Conservation (phyloP, 1,140 invertebrate genomes). For the Panulirus ornatus region DNA sequence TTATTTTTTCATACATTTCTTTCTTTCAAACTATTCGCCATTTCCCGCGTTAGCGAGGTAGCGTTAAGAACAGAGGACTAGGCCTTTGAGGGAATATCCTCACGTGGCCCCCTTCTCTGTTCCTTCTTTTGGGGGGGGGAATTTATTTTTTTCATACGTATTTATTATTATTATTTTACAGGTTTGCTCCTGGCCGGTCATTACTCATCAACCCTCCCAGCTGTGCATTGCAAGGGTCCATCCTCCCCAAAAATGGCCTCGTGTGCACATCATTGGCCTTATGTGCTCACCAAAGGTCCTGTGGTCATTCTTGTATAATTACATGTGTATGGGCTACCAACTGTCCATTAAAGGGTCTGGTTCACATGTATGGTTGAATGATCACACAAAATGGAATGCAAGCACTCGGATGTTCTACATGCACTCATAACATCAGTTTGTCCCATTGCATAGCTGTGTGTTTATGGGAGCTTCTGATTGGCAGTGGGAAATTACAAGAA, state of each 20-base stretch:
- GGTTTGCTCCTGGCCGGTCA: slow-evolving; percentile 17
- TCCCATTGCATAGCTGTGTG: background rate
- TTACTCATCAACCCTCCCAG: background rate
- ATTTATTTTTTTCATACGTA: too few relatives aligned
- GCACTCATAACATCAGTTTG: background rate
- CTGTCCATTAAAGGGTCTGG: background rate
- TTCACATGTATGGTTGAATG: background rate
- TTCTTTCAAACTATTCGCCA: too few relatives aligned
- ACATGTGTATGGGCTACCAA: background rate
- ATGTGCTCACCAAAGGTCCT: background rate
- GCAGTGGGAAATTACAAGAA: background rate
- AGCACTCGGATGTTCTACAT: background rate
- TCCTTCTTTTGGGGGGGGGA: too few relatives aligned
- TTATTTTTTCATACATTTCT: too few relatives aligned
- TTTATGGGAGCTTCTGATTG: background rate
- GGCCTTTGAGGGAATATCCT: too few relatives aligned
- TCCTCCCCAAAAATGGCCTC: background rate
- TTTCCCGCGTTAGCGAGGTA: too few relatives aligned
- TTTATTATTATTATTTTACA: background rate
- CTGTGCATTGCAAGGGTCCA: background rate
- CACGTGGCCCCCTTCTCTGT: too few relatives aligned
- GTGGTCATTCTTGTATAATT: background rate
- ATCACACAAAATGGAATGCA: slow-evolving; percentile 12
- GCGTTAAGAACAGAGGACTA: too few relatives aligned
- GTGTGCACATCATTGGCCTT: slow-evolving; percentile 30